A percentile compares a stretch with the other conserved stretches of the same genome.
Conservation (phyloP, 2,888 invertebrate species). For the Bombylius major region DNA sequence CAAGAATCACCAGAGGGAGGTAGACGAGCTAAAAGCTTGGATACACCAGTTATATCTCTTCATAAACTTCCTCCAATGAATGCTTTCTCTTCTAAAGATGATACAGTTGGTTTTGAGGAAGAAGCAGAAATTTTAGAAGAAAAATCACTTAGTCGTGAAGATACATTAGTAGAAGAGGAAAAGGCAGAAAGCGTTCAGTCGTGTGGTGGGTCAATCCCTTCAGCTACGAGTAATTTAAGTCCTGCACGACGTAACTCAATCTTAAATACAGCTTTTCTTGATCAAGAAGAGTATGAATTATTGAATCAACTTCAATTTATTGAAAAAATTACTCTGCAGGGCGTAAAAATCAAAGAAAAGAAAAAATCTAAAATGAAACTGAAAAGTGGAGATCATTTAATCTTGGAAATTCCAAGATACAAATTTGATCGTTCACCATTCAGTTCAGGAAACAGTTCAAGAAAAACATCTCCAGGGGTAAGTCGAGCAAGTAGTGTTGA, state of each 20-base stretch:
- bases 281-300: slow-evolving; percentile 44
- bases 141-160: slow-evolving; percentile 38
- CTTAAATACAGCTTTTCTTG: slow-evolving; percentile 39
- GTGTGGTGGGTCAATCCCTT: slow-evolving; percentile 35
- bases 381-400: slow-evolving; percentile 34
- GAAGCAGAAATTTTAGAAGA: slow-evolving; percentile 49
- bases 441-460: slow-evolving; percentile 35
- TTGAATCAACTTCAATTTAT: slow-evolving; percentile 41
- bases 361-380: slow-evolving; percentile 34
- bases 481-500: slow-evolving; percentile 36
- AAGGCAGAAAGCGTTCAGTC: slow-evolving; percentile 38
- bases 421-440: slow-evolving; percentile 35
- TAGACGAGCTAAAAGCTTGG: slow-evolving; percentile 69
- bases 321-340: slow-evolving; percentile 35
- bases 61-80: slow-evolving; percentile 69
- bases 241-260: slow-evolving; percentile 32
- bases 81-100: slow-evolving; percentile 80
- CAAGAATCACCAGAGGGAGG: slow-evolving; percentile 61
- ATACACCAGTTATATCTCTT: slow-evolving; percentile 69
- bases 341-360: slow-evolving; percentile 36
- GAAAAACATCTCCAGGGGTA: slow-evolving; percentile 35
- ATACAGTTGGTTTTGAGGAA: slow-evolving; percentile 67
- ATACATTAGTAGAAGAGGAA: slow-evolving; percentile 43
- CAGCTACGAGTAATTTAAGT: slow-evolving; percentile 27
- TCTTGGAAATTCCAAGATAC: slow-evolving; percentile 35